A percentile compares a stretch with the other conserved stretches of the same genome.
These are phyloP conservation scores for Oryctolagus cuniculus DNA, from an alignment of 2,113 vertebrate genomes.

Conservation along the genomic window DNA sequence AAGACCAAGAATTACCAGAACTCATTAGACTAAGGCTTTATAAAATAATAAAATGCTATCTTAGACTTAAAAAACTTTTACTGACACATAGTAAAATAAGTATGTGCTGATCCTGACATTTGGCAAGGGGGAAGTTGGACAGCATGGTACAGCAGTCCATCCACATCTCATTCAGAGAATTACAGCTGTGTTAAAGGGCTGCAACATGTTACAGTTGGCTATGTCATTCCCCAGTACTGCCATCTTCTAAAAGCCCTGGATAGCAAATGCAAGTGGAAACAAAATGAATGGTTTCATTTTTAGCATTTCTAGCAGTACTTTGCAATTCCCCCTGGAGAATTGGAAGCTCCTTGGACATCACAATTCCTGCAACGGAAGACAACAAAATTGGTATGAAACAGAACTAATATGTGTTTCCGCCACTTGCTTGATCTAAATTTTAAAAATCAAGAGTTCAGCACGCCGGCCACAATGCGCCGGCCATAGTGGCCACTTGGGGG, in stretches of 20 bases:
- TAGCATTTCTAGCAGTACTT: constrained; percentile 47
- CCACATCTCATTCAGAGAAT: neutral
- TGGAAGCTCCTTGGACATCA: neutral
- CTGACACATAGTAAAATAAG: neutral
- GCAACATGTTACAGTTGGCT: neutral
- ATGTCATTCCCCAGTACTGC: neutral
- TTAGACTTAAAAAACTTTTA: neutral
- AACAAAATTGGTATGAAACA: neutral
- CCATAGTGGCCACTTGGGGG: too few relatives aligned
- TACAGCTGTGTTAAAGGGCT: neutral
- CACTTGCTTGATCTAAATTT: neutral
- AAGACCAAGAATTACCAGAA: constrained; percentile 48
- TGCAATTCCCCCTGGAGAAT: neutral
- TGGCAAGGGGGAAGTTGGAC: neutral
- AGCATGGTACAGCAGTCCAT: neutral
- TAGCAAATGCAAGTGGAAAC: constrained; percentile 23
- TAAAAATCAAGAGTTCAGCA: neutral
- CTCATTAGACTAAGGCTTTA: neutral
- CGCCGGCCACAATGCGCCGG: too few relatives aligned
- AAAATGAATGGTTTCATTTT: constrained; percentile 45
- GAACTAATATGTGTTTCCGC: neutral
- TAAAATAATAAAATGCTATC: neutral
- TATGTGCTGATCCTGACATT: neutral
- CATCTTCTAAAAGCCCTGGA: constrained; percentile 23
- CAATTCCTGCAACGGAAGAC: neutral